These are phyloP conservation scores for Cancer borealis DNA, from an alignment of 2,888 invertebrate genomes.

Conservation along the genomic window DNA sequence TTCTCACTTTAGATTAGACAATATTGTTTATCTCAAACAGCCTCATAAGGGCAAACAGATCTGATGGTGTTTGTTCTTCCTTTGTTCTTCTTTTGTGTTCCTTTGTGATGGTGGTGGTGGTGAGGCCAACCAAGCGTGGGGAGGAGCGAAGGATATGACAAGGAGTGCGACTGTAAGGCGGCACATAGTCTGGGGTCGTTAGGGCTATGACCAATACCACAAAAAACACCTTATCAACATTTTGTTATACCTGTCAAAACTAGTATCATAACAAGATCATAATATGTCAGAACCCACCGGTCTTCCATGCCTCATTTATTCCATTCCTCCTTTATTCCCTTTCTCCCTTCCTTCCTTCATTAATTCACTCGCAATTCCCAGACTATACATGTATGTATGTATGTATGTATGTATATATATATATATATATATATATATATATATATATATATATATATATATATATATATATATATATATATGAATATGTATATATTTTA, in stretches of 20 bases:
- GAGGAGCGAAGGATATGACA: background rate
- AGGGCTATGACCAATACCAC: background rate
- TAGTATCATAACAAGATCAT: background rate
- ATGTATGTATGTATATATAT: too few relatives aligned
- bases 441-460: too few relatives aligned
- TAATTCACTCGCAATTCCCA: background rate
- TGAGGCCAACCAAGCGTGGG: background rate
- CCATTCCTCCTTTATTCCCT: background rate
- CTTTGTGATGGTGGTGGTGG: background rate
- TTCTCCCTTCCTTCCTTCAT: background rate
- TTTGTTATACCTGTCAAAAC: background rate
- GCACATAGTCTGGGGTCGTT: background rate
- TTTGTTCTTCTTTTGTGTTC: too few relatives aligned
- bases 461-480: too few relatives aligned
- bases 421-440: too few relatives aligned
- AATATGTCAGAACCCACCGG: background rate
- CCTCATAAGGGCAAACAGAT: too few relatives aligned
- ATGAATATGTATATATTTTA: too few relatives aligned
- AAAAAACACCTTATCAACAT: background rate
- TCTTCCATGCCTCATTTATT: background rate
- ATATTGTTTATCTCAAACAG: too few relatives aligned
- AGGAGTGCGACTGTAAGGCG: background rate
- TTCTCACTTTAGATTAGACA: too few relatives aligned
- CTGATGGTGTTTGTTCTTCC: too few relatives aligned
- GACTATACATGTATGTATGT: too few relatives aligned